Conservation (phyloP, 2,113 vertebrate species). For the Prietella phreatophila region DNA sequence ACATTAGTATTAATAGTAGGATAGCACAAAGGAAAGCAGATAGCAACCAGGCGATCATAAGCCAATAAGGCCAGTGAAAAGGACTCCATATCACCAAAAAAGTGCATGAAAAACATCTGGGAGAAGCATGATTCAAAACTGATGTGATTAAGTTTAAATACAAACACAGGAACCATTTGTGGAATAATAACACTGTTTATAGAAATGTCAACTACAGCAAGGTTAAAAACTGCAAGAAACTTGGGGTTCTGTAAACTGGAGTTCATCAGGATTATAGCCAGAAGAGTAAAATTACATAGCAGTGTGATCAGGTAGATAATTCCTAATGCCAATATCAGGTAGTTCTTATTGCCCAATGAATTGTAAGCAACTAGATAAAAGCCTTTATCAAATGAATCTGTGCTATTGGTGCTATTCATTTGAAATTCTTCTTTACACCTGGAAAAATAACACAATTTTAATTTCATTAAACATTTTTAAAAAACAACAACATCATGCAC, state of each 20-base stretch:
- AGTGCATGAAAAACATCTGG: slow-evolving; percentile 60
- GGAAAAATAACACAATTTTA: background rate
- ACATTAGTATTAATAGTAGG: slow-evolving; percentile 51
- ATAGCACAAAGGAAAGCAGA: slow-evolving; percentile 59
- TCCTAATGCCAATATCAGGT: slow-evolving; percentile 44
- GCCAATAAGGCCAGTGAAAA: slow-evolving; percentile 59
- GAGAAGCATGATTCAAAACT: slow-evolving; percentile 52
- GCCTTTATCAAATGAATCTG: slow-evolving; percentile 19
- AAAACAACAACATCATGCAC: background rate
- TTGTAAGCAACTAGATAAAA: slow-evolving; percentile 52
- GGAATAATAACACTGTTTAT: slow-evolving; percentile 58
- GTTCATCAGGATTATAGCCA: slow-evolving; percentile 45
- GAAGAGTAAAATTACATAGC: slow-evolving; percentile 45
- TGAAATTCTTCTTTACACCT: slow-evolving; percentile 9
- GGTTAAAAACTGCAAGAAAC: slow-evolving; percentile 55
- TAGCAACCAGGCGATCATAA: slow-evolving; percentile 56
- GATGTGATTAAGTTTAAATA: slow-evolving; percentile 50
- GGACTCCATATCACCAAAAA: slow-evolving; percentile 58
- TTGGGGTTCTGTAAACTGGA: slow-evolving; percentile 55
- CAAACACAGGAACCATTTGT: slow-evolving; percentile 58
- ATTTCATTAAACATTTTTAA: background rate
- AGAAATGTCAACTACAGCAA: slow-evolving; percentile 57
- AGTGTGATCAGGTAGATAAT: slow-evolving; percentile 54
- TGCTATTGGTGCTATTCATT: slow-evolving; percentile 49
- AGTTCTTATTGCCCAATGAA: slow-evolving; percentile 48